These are phyloP conservation scores for Condylura cristata DNA, from an alignment of 2,113 vertebrate genomes.

Conservation along the genomic window DNA sequence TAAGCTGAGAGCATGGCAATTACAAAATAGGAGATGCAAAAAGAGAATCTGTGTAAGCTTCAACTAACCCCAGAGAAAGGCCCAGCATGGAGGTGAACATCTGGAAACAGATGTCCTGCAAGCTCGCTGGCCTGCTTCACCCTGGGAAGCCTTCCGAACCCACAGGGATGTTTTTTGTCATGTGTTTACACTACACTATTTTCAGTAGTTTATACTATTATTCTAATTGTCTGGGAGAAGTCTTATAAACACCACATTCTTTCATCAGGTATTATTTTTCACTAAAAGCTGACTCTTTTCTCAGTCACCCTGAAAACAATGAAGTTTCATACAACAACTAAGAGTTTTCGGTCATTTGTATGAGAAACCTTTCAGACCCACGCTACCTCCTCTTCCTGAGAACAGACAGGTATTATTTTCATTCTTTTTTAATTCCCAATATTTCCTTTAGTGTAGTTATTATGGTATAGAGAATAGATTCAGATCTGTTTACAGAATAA, in stretches of 20 bases:
- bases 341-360: neutral
- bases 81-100: neutral
- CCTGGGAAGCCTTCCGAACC: neutral
- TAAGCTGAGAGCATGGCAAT: neutral
- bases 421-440: neutral
- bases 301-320: neutral
- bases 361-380: neutral
- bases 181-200: neutral
- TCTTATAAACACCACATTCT: neutral
- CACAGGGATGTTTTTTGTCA: neutral
- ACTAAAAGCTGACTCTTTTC: neutral
- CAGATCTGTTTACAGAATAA: neutral
- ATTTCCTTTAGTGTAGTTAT: neutral
- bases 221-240: neutral
- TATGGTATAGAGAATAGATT: neutral
- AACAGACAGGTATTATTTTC: neutral
- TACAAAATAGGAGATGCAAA: neutral
- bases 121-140: neutral
- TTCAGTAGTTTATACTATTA: neutral
- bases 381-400: neutral
- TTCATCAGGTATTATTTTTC: neutral
- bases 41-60: neutral
- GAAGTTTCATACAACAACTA: neutral
- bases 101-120: neutral
- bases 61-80: neutral